Base-by-base conservation (phyloP, 2,797 vertebrate species). In the Paramormyrops hopkinsi region DNA sequence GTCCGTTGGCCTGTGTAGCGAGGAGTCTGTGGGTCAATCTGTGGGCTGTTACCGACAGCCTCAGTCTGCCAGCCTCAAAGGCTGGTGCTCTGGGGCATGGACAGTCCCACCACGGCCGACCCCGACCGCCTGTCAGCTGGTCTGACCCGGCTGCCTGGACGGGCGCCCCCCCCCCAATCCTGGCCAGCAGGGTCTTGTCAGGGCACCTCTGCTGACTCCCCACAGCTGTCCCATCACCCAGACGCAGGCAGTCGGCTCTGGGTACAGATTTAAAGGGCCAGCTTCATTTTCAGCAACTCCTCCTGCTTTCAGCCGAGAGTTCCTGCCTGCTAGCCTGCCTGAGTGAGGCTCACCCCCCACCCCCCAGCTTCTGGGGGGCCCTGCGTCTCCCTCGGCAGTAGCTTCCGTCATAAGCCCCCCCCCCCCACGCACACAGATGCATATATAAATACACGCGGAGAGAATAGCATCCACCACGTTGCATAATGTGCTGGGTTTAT, bases 401-500 rank as follows among this genome's bases (percentile, higher is more conserved):
- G 37, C 19, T 41, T 17, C 54, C 54, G 19, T 56, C 53, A 19
- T n/a, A 56, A 56, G 17, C 14, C 14, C 8, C 11, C 7, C 7
- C 7, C 1, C 50, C 50, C 50, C 50, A 6, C 29, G 53, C 48
- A 83, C 9, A 83, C 33, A 54, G 22, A 86, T 33, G 51, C 22
- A 54, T 50, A 84, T 84, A 46, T 25, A 51, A 79, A 73, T 37
- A 88, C 65, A 88, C 48, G 2, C 6, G 12, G 12, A 88, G 19
- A 79, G 69, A 41, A 76, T 11, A 54, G 9, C 73, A 56, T 51
- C 53, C 12, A 19, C 54, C 51, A 41, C 53, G 8, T 89, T 89
- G 79, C 88, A 65, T 89, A 89, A 89, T 56, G 44, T 50, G n/a
- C 88, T 48, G 79, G 29, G 37, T 88, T 84, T 85, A 85, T 53